A percentile compares a stretch with the other conserved stretches of the same genome.
Conservation (phyloP, 2,888 invertebrate genomes). For the Cordilura impudica region DNA sequence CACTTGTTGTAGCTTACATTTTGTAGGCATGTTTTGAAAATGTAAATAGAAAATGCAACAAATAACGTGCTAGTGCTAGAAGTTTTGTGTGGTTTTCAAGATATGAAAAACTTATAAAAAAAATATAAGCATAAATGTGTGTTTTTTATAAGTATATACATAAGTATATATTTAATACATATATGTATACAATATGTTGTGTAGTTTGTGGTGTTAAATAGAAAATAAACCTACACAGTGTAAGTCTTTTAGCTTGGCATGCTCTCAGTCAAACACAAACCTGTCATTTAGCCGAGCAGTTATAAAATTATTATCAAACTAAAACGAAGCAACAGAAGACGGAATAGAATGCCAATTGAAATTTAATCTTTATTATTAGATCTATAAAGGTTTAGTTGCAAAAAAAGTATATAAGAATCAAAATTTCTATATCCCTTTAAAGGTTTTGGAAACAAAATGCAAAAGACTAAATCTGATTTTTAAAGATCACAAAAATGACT, state of each 20-base stretch:
- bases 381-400: too few relatives aligned
- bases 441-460: too few relatives aligned
- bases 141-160: background rate
- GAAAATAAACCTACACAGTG: background rate
- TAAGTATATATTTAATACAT: background rate
- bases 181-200: background rate
- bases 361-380: too few relatives aligned
- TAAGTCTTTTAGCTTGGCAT: background rate
- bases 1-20: too few relatives aligned
- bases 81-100: background rate
- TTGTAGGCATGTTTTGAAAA: background rate
- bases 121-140: background rate
- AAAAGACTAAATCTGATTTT: too few relatives aligned
- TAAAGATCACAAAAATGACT: too few relatives aligned
- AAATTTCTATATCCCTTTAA: too few relatives aligned
- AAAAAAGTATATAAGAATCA: too few relatives aligned
- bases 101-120: background rate
- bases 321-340: background rate
- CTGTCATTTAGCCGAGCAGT: constrained; percentile 42
- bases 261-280: constrained; percentile 23
- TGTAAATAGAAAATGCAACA: constrained; percentile 3
- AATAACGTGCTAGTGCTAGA: background rate
- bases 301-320: constrained; percentile 26
- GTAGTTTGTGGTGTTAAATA: background rate
- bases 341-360: background rate